phyloP scores from a whole-genome alignment of 2,888 invertebrate genomes.

The Perithous albicinctus region DNA sequence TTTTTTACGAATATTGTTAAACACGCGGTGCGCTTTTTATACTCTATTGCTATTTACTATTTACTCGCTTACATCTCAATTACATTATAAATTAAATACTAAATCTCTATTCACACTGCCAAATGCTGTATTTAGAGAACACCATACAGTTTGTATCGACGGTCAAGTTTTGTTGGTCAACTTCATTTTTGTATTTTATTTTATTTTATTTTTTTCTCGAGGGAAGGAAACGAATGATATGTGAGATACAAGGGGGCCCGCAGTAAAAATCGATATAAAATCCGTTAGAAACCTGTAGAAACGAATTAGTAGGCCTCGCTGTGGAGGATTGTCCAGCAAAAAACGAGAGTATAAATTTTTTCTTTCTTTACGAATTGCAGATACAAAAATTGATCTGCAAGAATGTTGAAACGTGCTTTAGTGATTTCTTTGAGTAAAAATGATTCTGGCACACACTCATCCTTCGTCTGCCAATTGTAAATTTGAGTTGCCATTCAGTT shows the following conservation, averaged over 20 bases:
- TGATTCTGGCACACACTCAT: constrained; percentile 33
- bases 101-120: constrained; percentile 69
- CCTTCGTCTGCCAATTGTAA: constrained; percentile 49
- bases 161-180: constrained; percentile 57
- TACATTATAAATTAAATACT: constrained; percentile 66
- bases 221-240: constrained; percentile 68
- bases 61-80: constrained; percentile 35
- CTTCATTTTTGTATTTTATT: no score
- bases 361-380: constrained; percentile 13
- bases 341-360: constrained; percentile 37
- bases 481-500: constrained; percentile 53
- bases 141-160: constrained; percentile 49
- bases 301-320: constrained; percentile 64
- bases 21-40: constrained; percentile 52
- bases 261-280: constrained; percentile 66
- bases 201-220: constrained; percentile 46
- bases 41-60: constrained; percentile 37
- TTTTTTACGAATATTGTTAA: constrained; percentile 51
- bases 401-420: constrained; percentile 22
- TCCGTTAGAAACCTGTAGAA: constrained; percentile 67
- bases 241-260: constrained; percentile 57
- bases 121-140: constrained; percentile 56
- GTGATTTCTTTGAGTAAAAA: constrained; percentile 37
- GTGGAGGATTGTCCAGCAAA: constrained; percentile 41
- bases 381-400: constrained; percentile 24